Base-by-base conservation (phyloP, 2,113 vertebrate species). In the Vicugna pacos region DNA sequence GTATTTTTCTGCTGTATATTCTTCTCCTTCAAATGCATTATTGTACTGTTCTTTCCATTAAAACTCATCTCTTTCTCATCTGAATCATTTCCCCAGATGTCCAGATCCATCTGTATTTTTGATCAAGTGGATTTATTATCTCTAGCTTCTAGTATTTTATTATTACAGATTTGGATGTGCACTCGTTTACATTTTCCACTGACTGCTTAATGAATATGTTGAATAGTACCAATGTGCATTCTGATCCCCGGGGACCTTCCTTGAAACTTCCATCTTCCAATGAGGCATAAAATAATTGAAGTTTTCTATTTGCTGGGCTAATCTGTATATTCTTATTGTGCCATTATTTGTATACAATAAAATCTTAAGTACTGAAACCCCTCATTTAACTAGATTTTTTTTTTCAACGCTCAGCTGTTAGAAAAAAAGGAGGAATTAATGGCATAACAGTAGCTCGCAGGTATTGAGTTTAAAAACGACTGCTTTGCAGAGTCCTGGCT, bases 51-150 rank as follows among this genome's bases (percentile, higher is more conserved):
- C 35, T 93, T 95, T 96, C 67, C 62, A 89, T 93, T 96, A 97
- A 95, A 94, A 73, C 56, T 91, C 50, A 89, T 89, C 72, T 89
- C 46, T 62, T 91, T 82, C 48, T 96, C 70, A 81, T 96, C 75
- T 96, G 79, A 97, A 94, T 96, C 80, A 97, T 96, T 94, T 97
- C 20, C n/a, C 82, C 84, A 91, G 82, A 91, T 97, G 91, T 96
- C 77, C 89, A 91, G 35, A 94, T 92, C 35, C 77, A 95, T 95
- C 69, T 80, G 67, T 94, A 95, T 60, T 96, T 96, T 97, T 95
- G 62, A 97, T 97, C 81, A 89, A 96, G 86, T 48, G 94, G 77
- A 97, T 97, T 95, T 97, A 89, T 96, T 95, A 83, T 93, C 52
- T 83, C 60, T 96, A 46, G 60, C 22, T 95, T 91, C 72, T 89